These are phyloP conservation scores for Acleris emargana DNA, from an alignment of 2,888 invertebrate genomes.

Conservation along the genomic window DNA sequence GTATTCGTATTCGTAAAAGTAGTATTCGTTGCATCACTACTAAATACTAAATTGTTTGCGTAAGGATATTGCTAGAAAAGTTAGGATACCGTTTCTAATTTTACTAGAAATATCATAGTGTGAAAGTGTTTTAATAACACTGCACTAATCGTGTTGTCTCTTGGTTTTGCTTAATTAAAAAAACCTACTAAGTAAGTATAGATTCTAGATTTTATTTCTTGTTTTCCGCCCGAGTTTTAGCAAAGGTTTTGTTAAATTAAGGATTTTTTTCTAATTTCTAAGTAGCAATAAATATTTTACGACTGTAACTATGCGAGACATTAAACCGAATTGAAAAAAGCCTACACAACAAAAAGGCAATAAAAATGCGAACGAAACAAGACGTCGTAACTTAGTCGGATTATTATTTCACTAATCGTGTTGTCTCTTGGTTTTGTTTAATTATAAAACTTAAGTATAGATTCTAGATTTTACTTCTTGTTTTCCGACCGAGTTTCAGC, in stretches of 20 bases:
- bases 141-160: too few species aligned
- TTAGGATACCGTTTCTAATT: too few species aligned
- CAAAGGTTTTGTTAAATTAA: neutral
- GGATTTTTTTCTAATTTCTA: conserved; percentile 8
- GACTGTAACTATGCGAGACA: conserved; percentile 26
- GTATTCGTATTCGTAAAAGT: too few species aligned
- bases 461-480: neutral
- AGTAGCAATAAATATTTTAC: conserved; percentile 10
- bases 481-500: neutral
- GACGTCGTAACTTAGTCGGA: conserved; percentile 61
- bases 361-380: conserved; percentile 60
- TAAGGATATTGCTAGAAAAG: too few species aligned
- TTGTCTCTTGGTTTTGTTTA: too few species aligned
- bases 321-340: conserved; percentile 45
- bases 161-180: too few species aligned
- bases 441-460: neutral
- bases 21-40: too few species aligned
- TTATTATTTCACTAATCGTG: too few species aligned
- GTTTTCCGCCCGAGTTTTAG: neutral
- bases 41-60: too few species aligned
- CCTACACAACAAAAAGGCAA: conserved; percentile 44
- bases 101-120: too few species aligned
- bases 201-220: neutral
- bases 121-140: too few species aligned
- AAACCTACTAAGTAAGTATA: neutral